phyloP scores from a whole-genome alignment of 2,113 vertebrate genomes.

The Seriola aureovittata region DNA sequence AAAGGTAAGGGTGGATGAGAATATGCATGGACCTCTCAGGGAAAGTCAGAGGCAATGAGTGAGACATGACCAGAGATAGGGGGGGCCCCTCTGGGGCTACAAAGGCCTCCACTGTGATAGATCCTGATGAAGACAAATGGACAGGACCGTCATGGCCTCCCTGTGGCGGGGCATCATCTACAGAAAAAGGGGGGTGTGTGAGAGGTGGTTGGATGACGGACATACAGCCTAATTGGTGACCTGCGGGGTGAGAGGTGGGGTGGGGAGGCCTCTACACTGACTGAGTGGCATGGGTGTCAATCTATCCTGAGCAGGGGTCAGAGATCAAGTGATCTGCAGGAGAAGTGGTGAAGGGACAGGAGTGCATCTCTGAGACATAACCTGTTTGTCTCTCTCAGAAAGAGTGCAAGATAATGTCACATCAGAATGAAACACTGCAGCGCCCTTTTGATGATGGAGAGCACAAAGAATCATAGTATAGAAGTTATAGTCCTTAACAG shows the following conservation, averaged over 20 bases:
- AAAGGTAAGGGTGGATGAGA: conserved; percentile 62
- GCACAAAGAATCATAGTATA: not conserved
- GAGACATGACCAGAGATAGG: conserved; percentile 55
- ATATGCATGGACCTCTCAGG: conserved; percentile 66
- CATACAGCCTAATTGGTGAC: conserved; percentile 81
- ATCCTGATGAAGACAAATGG: conserved; percentile 88
- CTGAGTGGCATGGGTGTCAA: conserved; percentile 74
- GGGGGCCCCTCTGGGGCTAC: conserved; percentile 51
- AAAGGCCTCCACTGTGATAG: conserved; percentile 63
- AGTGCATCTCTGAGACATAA: conserved; percentile 67
- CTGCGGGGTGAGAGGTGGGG: conserved; percentile 75
- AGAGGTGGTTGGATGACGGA: conserved; percentile 69
- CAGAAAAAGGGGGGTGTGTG: conserved; percentile 43
- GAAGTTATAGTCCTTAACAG: not conserved
- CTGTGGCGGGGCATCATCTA: conserved; percentile 78
- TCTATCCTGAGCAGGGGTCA: conserved; percentile 77
- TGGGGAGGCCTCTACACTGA: conserved; percentile 71
- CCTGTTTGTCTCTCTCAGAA: conserved; percentile 40
- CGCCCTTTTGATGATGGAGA: not conserved
- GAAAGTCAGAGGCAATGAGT: conserved; percentile 60
- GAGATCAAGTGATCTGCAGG: conserved; percentile 73
- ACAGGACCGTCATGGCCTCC: conserved; percentile 72
- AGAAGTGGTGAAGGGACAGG: conserved; percentile 65
- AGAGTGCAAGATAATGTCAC: conserved; percentile 18
- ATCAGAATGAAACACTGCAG: conserved; percentile 31